Base-by-base conservation (phyloP, 2,888 invertebrate genomes). In the Troides aeacus region DNA sequence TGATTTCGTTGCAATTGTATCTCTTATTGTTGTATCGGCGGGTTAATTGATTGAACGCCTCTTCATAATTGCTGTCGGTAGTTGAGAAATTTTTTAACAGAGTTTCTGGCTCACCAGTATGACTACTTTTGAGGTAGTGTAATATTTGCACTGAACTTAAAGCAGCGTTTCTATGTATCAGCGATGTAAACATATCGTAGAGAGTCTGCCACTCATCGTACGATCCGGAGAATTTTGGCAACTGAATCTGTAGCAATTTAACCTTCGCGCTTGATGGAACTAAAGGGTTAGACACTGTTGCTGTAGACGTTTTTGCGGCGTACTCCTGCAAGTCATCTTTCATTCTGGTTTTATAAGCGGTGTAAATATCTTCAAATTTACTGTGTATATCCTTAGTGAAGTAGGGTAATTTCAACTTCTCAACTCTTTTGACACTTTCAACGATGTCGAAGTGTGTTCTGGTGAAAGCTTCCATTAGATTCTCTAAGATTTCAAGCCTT, bases 171-270 rank as follows among this genome's bases (percentile, higher is more conserved):
- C 69, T 70, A 57, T 75, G 72, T 12, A 75, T 73, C 46, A 75
- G 42, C 4, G 74, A 73, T 8, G 24, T 2, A 67, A 75, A 74
- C 64, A 74, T 71, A 63, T 76, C 77, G 39, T 74, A 57, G 56
- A 75, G 75, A 0, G 74, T 69, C 39, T 72, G 72, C 74, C 73
- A 77, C 30, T 77, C 73, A 10, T 73, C 71, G 61, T 75, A 77
- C 6, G 59, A 69, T 1, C 75, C 73, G 3, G 60, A 60, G 60
- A 76, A 76, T n/a, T 21, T 72, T 3, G 75, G 75, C 42, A 76
- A 50, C 12, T 71, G 61, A 15, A 76, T 74, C 39, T 50, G 1
- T 21, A 74, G 75, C 53, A 72, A 46, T 39, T 66, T 71, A 18
- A 74, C 64, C 21, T 72, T 71, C 15, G 18, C 18, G 18, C 7